Conservation (phyloP, 2,888 invertebrate species). For the Electrophaes corylata region DNA sequence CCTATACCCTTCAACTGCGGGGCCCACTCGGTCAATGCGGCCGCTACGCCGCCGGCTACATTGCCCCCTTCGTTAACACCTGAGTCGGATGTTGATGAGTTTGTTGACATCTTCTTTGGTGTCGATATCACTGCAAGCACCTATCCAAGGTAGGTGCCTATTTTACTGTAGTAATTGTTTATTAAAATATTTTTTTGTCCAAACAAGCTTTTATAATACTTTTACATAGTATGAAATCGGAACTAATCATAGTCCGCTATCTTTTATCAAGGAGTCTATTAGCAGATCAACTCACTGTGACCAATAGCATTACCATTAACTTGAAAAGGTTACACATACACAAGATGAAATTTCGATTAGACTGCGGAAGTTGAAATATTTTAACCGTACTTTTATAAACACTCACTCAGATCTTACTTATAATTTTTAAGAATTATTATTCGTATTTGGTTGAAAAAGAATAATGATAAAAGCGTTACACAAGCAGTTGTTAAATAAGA, state of each 20-base stretch:
- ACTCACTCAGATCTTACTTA: too few relatives aligned
- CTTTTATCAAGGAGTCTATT: neutral
- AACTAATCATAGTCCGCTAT: neutral
- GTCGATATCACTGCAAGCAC: conserved; percentile 77
- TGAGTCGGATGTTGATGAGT: conserved; percentile 76
- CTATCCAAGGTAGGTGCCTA: conserved; percentile 65
- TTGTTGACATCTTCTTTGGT: conserved; percentile 79
- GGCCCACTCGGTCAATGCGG: conserved; percentile 67
- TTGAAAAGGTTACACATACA: neutral
- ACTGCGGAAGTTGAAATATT: neutral
- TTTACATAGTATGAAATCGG: neutral
- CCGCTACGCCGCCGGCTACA: conserved; percentile 69
- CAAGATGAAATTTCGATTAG: neutral
- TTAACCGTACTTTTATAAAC: neutral
- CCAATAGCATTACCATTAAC: neutral
- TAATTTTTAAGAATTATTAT: too few relatives aligned
- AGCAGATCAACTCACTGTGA: neutral
- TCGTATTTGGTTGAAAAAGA: too few relatives aligned
- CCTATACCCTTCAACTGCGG: conserved; percentile 73
- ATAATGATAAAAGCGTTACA: too few relatives aligned
- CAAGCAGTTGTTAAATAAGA: too few relatives aligned
- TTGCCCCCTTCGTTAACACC: conserved; percentile 77
- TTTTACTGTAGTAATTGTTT: neutral
- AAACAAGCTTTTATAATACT: conserved; percentile 1
- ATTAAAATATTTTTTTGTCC: neutral